Percentiles rank a stretch among this genome's conserved stretches.
These are phyloP conservation scores for Trissoscelio sp. DNA, from an alignment of 2,888 invertebrate species.

Conservation along the genomic window DNA sequence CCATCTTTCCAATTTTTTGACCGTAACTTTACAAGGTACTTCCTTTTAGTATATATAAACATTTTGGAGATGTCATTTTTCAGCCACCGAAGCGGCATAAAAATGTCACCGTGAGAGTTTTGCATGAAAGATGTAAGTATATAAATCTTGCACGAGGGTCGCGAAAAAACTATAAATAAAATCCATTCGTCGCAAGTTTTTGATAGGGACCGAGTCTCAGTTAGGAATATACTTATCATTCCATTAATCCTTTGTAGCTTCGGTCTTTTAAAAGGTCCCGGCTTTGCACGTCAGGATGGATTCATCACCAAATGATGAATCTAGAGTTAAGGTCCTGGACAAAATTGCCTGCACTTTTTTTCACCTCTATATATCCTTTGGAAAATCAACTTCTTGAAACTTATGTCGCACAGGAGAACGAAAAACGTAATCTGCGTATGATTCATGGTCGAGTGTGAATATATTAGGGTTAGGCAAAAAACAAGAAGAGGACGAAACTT, in stretches of 20 bases:
- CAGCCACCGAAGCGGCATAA: constrained; percentile 26
- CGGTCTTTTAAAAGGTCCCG: constrained; percentile 15
- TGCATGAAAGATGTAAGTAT: constrained; percentile 42
- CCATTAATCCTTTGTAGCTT: constrained; percentile 43
- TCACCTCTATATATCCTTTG: not conserved
- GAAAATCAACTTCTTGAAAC: constrained; percentile 40
- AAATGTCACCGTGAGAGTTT: constrained; percentile 45
- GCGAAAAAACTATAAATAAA: constrained; percentile 43
- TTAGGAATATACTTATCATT: constrained; percentile 54
- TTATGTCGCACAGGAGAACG: constrained; percentile 2
- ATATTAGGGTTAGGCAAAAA: too few relatives aligned
- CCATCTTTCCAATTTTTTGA: too few relatives aligned
- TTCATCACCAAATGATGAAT: constrained; percentile 51
- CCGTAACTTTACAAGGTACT: not conserved
- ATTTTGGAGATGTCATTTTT: constrained; percentile 27
- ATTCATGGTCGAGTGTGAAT: constrained; percentile 23
- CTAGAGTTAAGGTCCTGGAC: constrained; percentile 18
- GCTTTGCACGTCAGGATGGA: constrained; percentile 34
- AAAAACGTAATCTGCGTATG: constrained; percentile 21
- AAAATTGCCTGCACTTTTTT: constrained; percentile 34
- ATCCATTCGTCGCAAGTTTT: constrained; percentile 40
- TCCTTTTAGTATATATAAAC: not conserved
- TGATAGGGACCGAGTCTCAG: constrained; percentile 17
- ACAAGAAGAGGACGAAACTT: too few relatives aligned
- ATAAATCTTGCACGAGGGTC: constrained; percentile 41